Evolutionary conservation across 2,888 invertebrate genomes (phyloP), one percentile per base, ranked within the genome.

Genomic region (Gibbula magus): DNA sequence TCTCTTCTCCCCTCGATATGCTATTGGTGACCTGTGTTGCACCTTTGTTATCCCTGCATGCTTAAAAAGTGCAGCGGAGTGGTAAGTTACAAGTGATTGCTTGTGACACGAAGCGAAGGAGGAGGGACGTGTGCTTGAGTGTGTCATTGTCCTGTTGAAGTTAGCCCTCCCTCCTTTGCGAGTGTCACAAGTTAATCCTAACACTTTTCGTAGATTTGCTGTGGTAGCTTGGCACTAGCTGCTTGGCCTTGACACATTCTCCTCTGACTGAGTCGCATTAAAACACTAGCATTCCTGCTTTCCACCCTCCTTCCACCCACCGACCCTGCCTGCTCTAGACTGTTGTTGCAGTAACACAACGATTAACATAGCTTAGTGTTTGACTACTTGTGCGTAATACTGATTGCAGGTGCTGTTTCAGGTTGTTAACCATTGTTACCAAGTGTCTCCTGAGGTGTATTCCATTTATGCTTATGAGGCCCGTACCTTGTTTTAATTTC

Each of bases 1-100:
- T 61, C 13, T 61, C 61, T 61, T 61, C 70, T 70, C 39, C 70
- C 70, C 70, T 70, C 70, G 70, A 70, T 70, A 70, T 70, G 70
- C 70, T 70, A 70, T 70, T 70, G 70, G 70, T 70, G 70, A 70
- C 70, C 70, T 70, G 70, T 70, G 70, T 70, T 70, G 70, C 70
- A 70, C 70, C 70, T 70, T 70, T 70, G 70, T 70, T 70, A 70
- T 70, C 70, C 70, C 70, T 70, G 70, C 70, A 70, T 70, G 70
- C 70, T 70, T 70, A 70, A 70, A 70, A 70, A 70, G 70, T 70
- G 70, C 70, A 70, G 70, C 70, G 70, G 70, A 70, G 70, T 70
- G 70, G 70, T 70, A 70, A 70, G 70, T 70, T 70, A 70, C 29
- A 70, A 32, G 35, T 35, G 70, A 70, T 39, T 29, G 39, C 39